Conservation (phyloP, 2,797 vertebrate genomes). For the Falco concolor region DNA sequence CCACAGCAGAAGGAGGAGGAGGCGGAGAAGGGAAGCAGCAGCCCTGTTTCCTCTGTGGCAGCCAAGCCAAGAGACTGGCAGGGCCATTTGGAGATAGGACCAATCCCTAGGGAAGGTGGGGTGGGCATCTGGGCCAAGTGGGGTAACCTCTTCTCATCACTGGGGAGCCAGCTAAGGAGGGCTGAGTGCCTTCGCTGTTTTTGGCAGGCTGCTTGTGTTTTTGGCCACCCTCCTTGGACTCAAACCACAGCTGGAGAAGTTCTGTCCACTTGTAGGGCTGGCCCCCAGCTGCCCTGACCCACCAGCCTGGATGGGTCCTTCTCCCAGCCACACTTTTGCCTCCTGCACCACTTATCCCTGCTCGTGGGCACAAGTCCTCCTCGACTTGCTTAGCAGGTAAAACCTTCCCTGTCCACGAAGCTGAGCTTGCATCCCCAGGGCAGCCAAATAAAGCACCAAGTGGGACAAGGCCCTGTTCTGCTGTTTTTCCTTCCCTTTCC, state of each 20-base stretch:
- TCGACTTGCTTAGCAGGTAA: background rate
- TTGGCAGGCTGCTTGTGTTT: background rate
- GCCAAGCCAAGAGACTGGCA: background rate
- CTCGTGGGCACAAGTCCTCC: background rate
- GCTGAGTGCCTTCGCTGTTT: background rate
- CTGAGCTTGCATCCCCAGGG: background rate
- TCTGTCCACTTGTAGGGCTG: background rate
- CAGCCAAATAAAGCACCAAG: background rate
- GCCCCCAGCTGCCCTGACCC: background rate
- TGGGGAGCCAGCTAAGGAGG: background rate
- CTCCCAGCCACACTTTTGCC: background rate
- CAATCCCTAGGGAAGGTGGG: background rate
- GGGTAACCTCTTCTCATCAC: background rate
- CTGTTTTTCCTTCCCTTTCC: background rate
- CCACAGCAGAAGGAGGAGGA: background rate
- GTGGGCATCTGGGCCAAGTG: background rate
- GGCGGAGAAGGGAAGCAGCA: background rate
- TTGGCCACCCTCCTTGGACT: background rate
- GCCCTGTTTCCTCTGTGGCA: background rate
- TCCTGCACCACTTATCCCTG: background rate
- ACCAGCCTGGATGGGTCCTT: background rate
- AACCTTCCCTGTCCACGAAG: background rate
- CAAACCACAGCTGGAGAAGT: background rate
- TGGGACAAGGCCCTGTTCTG: background rate
- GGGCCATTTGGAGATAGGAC: background rate